phyloP scores from a whole-genome alignment of 2,888 invertebrate genomes.

The Argynnis bischoffii region DNA sequence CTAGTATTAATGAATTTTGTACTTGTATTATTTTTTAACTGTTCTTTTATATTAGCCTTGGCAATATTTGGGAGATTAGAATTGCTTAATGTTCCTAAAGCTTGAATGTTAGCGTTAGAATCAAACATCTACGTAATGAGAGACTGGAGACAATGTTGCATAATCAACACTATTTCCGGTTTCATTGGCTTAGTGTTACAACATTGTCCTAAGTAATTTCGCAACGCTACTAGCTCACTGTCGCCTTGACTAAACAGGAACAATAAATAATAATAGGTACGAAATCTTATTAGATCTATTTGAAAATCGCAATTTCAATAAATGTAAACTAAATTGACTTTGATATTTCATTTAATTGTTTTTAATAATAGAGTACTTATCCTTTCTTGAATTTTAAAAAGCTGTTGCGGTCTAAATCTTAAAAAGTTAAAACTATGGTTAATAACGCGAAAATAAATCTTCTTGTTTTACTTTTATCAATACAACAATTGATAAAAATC shows the following conservation, averaged over 20 bases:
- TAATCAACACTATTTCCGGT: slow-evolving; percentile 4
- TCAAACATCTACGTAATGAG: background rate
- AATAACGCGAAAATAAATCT: too few relatives aligned
- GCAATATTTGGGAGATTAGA: too few relatives aligned
- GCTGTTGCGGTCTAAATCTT: too few relatives aligned
- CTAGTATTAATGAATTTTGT: too few relatives aligned
- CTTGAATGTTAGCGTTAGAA: background rate
- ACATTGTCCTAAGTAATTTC: slow-evolving; percentile 1
- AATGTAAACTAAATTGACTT: background rate
- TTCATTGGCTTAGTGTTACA: slow-evolving; percentile 3
- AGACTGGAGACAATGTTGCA: slow-evolving; percentile 2
- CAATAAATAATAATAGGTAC: background rate
- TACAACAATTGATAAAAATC: too few relatives aligned
- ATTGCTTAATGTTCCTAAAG: background rate
- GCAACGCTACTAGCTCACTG: slow-evolving; percentile 7
- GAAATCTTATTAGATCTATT: background rate
- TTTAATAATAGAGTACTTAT: too few relatives aligned
- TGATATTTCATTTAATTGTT: too few relatives aligned
- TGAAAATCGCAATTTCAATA: background rate
- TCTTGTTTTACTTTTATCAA: too few relatives aligned
- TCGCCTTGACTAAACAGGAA: slow-evolving; percentile 4
- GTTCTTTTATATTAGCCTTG: too few relatives aligned
- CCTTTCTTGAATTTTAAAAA: too few relatives aligned
- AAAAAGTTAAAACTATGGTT: too few relatives aligned
- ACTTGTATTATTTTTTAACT: too few relatives aligned